Evolutionary conservation across 2,888 invertebrate genomes (phyloP).

Genomic region (Stramonita haemastoma): DNA sequence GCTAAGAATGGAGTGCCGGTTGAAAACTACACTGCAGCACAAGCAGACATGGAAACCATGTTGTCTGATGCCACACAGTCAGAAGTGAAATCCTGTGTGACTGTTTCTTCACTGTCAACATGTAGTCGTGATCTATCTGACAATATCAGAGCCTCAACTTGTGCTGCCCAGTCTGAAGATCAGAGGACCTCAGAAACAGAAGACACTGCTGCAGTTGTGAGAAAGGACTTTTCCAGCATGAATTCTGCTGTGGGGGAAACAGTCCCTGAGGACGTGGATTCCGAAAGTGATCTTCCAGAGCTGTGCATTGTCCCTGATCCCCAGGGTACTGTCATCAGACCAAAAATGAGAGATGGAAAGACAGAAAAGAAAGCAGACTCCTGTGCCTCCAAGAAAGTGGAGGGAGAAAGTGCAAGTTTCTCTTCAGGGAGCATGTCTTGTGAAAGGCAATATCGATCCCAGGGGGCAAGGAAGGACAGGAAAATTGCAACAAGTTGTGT

Average conservation of each 20-base stretch:
- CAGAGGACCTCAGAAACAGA: background rate
- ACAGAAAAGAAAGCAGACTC: background rate
- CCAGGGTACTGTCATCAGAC: background rate
- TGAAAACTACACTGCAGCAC: no score
- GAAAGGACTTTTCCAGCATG: background rate
- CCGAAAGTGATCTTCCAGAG: conserved; percentile 31
- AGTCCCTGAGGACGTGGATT: background rate
- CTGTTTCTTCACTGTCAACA: background rate
- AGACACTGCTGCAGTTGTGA: background rate
- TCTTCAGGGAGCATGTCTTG: background rate
- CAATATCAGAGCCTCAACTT: background rate
- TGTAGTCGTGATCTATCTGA: background rate
- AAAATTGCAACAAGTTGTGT: background rate
- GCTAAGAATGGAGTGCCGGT: background rate
- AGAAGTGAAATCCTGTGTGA: background rate
- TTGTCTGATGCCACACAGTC: background rate
- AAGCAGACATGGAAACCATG: no score
- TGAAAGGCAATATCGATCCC: background rate
- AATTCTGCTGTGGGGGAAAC: background rate
- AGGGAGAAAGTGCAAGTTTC: background rate
- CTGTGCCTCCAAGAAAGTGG: background rate
- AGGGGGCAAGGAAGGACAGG: background rate
- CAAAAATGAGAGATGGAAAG: background rate
- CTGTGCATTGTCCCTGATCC: conserved; percentile 34
- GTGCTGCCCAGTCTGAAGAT: background rate